These are phyloP conservation scores for Gastracanthus pulcherrimus DNA, from an alignment of 2,888 invertebrate species.

Conservation along the genomic window DNA sequence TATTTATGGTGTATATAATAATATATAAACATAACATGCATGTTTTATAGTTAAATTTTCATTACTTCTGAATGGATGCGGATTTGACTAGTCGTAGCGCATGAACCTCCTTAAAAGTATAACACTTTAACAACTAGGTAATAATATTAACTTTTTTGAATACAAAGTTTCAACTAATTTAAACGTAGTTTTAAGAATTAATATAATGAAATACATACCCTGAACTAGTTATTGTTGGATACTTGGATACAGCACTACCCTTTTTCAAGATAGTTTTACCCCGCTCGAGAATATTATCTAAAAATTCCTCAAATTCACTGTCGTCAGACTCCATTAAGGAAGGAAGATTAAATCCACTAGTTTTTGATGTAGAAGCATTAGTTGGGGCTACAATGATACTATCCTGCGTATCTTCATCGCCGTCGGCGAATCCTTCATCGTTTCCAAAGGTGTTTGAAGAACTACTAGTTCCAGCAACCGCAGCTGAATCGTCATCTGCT, in stretches of 20 bases:
- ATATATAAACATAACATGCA: no score
- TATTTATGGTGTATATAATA: no score
- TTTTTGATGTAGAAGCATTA: conserved; percentile 72
- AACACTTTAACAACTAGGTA: no score
- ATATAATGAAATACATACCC: conserved; percentile 64
- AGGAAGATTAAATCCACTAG: conserved; percentile 79
- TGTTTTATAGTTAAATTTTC: no score
- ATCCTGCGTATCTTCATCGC: conserved; percentile 74
- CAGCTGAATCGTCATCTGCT: conserved; percentile 65
- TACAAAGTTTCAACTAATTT: background rate
- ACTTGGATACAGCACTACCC: conserved; percentile 75
- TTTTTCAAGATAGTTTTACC: conserved; percentile 81
- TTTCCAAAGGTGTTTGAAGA: conserved; percentile 65
- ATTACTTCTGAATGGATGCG: no score
- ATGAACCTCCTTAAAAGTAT: no score
- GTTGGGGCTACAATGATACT: conserved; percentile 65
- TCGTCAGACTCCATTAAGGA: conserved; percentile 90
- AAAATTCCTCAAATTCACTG: conserved; percentile 88
- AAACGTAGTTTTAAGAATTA: background rate
- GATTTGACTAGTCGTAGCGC: no score
- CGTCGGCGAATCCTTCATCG: conserved; percentile 71
- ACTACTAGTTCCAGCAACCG: conserved; percentile 68
- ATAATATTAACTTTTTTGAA: background rate
- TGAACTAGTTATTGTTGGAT: conserved; percentile 69
- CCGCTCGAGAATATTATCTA: conserved; percentile 84